Evolutionary conservation across 2,797 vertebrate genomes (phyloP).

Genomic region (Pempheris klunzingeri): DNA sequence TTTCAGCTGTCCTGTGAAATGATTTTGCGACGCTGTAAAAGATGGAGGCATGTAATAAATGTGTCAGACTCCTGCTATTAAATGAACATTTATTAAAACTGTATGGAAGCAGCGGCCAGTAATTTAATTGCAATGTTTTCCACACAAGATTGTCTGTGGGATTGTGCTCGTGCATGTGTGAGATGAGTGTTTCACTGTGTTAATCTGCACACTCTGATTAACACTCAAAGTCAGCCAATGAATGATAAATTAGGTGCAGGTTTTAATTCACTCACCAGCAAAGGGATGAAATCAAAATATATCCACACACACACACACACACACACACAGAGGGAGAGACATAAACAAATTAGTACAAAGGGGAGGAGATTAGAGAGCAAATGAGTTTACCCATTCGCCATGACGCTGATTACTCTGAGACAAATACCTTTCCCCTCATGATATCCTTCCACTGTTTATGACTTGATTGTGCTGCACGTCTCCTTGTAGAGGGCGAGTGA

Average conservation of each 20-base stretch:
- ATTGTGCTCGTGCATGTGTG: constrained; percentile 25
- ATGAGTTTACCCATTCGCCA: constrained; percentile 71
- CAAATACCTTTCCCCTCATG: constrained; percentile 62
- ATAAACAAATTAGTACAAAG: constrained; percentile 70
- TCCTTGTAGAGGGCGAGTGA: constrained; percentile 36
- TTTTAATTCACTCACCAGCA: constrained; percentile 67
- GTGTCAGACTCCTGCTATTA: constrained; percentile 25
- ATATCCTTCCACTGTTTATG: constrained; percentile 47
- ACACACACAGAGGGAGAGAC: constrained; percentile 17
- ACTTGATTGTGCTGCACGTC: constrained; percentile 34
- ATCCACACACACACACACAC: constrained; percentile 32
- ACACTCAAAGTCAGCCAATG: constrained; percentile 55
- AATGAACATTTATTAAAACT: constrained; percentile 42
- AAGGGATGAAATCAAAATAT: constrained; percentile 55
- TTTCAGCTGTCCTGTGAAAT: constrained; percentile 7
- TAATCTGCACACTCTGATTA: constrained; percentile 60
- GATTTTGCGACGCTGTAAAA: constrained; percentile 20
- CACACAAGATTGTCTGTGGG: constrained; percentile 40
- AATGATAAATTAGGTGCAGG: constrained; percentile 69
- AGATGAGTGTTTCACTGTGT: constrained; percentile 34
- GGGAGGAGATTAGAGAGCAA: constrained; percentile 68
- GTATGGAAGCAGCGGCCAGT: constrained; percentile 6
- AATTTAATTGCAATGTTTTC: constrained; percentile 54
- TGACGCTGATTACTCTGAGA: constrained; percentile 73
- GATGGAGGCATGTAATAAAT: constrained; percentile 13